Base-by-base conservation (phyloP, 2,113 vertebrate genomes). In the Thunnus thynnus region DNA sequence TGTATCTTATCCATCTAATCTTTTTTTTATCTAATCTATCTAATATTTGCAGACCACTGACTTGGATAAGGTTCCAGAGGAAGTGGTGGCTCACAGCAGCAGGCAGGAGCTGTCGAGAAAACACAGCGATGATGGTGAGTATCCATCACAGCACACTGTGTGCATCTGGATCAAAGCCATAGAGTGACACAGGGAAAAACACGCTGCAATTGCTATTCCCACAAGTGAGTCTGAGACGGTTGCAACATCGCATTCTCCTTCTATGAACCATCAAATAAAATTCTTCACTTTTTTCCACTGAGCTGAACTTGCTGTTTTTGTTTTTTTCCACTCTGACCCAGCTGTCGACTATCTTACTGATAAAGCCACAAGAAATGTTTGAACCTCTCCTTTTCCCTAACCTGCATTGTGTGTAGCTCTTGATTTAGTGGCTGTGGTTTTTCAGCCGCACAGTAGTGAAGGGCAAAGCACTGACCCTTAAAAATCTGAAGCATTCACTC, bases 41-140 rank as follows among this genome's bases (percentile, higher is more conserved):
- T 86, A 13, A 54, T 81, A 57, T 90, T 67, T 83, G 65, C 94
- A 99, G 98, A 96, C 95, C 52, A 96, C 95, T 67, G 97, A 99
- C 86, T 92, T 99, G 70, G 96, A 96, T 65, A 96, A 98, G 82
- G 97, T 99, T 93, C 97, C 96, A 0, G 97, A 99, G 89, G 97
- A 99, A 91, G 92, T 88, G 0, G 91, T 94, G 7, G 93, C 94
- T 44, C 95, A 96, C 75, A 93, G 93, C 92, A 94, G 95, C 11
- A 91, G 89, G 16, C 93, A 94, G 36, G 96, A 96, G 85, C 78
- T 93, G 27, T 95, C 85, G 57, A 95, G 97, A 89, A 97, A 96
- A 76, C 96, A 96, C 88, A 99, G 97, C 77, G 97, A 98, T 91
- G 97, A 97, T 0, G 98, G 98, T 98, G 86, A 96, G 97, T 78